Percentiles rank a stretch among this genome's conserved stretches.
phyloP scores from a whole-genome alignment of 1,140 invertebrate genomes.

The Oscheius sp. region DNA sequence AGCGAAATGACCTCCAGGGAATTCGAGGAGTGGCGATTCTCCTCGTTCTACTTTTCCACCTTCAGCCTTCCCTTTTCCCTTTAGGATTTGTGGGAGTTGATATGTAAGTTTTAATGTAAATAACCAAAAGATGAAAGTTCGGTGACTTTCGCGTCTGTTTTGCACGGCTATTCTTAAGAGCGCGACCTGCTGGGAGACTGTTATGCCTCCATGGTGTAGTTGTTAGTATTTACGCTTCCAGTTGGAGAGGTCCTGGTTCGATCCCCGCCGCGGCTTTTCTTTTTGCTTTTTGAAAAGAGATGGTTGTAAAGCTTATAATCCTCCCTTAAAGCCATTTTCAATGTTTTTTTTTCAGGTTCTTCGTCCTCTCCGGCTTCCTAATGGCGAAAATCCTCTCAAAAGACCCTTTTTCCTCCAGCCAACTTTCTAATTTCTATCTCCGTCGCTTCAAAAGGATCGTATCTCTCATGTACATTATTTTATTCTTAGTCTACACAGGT shows the following conservation, averaged over 20 bases:
- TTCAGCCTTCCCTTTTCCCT: conserved; percentile 2
- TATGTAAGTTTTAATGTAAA: not conserved
- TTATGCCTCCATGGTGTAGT: no score
- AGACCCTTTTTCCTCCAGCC: not conserved
- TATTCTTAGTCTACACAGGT: not conserved
- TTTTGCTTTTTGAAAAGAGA: no score
- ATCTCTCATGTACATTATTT: not conserved
- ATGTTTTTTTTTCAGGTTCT: no score
- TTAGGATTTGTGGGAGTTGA: conserved; percentile 23
- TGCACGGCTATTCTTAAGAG: no score
- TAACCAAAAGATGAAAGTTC: no score
- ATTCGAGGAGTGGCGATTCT: conserved; percentile 21
- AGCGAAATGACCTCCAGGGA: conserved; percentile 14
- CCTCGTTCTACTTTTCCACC: conserved; percentile 10
- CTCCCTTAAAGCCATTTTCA: not conserved
- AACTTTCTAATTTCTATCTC: conserved; percentile 9
- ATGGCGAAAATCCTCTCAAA: conserved; percentile 16
- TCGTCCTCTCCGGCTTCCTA: conserved; percentile 22
- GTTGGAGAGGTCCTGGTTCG: no score
- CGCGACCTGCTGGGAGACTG: no score
- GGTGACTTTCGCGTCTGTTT: no score
- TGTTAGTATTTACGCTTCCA: no score
- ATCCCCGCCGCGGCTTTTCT: no score
- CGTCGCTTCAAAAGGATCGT: conserved; percentile 21
- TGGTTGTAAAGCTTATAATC: not conserved